These are phyloP conservation scores for Acanthisitta chloris DNA, from an alignment of 2,113 vertebrate species.

Conservation along the genomic window DNA sequence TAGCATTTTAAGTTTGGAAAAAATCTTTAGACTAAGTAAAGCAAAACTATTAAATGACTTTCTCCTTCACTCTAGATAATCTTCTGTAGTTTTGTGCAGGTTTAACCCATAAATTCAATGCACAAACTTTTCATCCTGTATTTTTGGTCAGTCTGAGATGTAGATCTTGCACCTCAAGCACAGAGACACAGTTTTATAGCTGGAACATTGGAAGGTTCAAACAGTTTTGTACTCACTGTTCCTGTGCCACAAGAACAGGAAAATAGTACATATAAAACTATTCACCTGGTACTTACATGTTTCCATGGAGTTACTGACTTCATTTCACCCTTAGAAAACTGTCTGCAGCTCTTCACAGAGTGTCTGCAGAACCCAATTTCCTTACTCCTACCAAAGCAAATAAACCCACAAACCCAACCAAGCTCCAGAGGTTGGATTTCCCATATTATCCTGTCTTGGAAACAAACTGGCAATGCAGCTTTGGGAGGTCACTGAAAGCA, in stretches of 20 bases:
- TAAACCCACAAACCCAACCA: not conserved
- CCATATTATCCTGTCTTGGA: not conserved
- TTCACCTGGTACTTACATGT: not conserved
- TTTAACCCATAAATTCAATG: not conserved
- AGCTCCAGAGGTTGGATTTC: not conserved
- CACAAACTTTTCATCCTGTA: not conserved
- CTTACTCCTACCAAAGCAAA: not conserved
- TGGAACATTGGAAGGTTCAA: not conserved
- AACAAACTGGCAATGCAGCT: not conserved
- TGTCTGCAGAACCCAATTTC: not conserved
- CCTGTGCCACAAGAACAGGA: not conserved
- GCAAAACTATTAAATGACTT: not conserved
- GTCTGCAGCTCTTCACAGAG: not conserved
- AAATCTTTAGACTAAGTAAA: not conserved
- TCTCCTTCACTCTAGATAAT: not conserved
- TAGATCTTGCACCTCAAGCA: not conserved
- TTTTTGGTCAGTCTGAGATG: not conserved
- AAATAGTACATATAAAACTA: not conserved
- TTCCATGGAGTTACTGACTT: not conserved
- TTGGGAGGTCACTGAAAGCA: not conserved
- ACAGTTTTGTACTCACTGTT: not conserved
- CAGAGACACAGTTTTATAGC: not conserved
- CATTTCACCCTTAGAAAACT: not conserved
- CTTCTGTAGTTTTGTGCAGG: not conserved
- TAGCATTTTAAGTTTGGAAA: not conserved